These are phyloP conservation scores for Stegophylla sp. DNA, from an alignment of 2,888 invertebrate genomes.

Conservation along the genomic window DNA sequence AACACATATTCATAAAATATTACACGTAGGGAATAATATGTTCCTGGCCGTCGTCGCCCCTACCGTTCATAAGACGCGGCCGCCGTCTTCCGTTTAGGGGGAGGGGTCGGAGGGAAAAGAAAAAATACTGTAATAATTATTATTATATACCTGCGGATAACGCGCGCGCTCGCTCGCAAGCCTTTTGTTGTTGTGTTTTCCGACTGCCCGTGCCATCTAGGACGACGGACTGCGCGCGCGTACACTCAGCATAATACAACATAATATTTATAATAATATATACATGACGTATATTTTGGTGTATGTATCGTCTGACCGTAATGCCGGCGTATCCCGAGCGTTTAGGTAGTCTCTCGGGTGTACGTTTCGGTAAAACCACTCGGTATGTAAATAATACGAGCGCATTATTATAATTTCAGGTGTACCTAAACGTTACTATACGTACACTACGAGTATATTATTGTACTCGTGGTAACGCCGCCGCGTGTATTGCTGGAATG, in stretches of 20 bases:
- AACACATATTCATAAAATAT: too few relatives aligned
- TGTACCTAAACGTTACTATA: constrained; percentile 4
- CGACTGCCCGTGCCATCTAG: background rate
- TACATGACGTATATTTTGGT: background rate
- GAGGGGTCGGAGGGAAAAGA: background rate
- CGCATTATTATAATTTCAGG: constrained; percentile 28
- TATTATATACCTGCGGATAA: background rate
- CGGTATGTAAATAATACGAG: constrained; percentile 33
- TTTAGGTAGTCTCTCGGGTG: background rate
- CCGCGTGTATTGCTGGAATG: background rate
- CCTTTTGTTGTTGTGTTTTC: background rate
- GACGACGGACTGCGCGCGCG: background rate
- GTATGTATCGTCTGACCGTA: background rate
- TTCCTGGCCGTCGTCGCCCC: background rate
- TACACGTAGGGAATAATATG: too few relatives aligned
- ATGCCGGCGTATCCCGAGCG: too few relatives aligned
- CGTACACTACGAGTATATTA: too few relatives aligned
- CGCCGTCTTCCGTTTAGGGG: background rate
- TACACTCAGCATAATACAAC: background rate
- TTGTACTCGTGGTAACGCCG: too few relatives aligned
- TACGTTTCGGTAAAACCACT: constrained; percentile 20
- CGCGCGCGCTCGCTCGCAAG: background rate
- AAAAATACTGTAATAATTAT: background rate
- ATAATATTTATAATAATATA: background rate
- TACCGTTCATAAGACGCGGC: constrained; percentile 7